These are phyloP conservation scores for Dipodomys spectabilis DNA, from an alignment of 2,113 vertebrate species.

Conservation along the genomic window DNA sequence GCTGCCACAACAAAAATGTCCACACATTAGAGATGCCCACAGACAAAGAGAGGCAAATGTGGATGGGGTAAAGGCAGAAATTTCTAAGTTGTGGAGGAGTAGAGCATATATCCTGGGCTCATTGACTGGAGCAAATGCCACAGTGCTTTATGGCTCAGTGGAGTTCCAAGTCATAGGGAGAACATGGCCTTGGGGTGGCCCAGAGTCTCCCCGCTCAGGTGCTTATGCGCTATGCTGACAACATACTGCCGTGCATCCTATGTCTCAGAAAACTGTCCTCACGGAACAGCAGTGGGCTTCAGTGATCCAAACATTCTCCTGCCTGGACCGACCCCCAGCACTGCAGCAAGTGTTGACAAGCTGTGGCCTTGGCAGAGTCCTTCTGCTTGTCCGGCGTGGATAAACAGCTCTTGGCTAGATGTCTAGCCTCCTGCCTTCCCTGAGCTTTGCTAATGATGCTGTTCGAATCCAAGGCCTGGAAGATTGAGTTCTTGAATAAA, in stretches of 20 bases:
- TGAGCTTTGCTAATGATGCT: not conserved
- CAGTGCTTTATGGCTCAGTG: not conserved
- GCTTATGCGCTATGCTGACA: not conserved
- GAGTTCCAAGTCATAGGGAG: not conserved
- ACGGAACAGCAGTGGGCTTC: not conserved
- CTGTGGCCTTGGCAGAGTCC: not conserved
- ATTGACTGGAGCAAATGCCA: not conserved
- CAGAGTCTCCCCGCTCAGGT: not conserved
- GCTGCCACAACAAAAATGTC: too few relatives aligned
- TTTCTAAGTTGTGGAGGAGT: not conserved
- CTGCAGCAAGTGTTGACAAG: not conserved
- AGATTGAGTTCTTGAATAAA: not conserved
- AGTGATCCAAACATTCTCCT: not conserved
- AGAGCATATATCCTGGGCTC: not conserved
- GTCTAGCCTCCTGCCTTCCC: not conserved
- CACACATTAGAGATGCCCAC: not conserved
- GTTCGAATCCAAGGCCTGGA: slow-evolving; percentile 10
- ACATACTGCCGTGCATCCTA: not conserved
- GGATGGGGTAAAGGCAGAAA: not conserved
- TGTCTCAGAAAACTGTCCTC: slow-evolving; percentile 4
- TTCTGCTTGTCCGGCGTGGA: not conserved
- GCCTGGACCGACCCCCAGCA: not conserved
- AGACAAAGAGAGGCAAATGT: not conserved
- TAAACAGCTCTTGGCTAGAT: not conserved
- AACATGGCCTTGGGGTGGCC: not conserved